Base-by-base conservation (phyloP, 2,888 invertebrate species). In the Cheilosia vernalis region DNA sequence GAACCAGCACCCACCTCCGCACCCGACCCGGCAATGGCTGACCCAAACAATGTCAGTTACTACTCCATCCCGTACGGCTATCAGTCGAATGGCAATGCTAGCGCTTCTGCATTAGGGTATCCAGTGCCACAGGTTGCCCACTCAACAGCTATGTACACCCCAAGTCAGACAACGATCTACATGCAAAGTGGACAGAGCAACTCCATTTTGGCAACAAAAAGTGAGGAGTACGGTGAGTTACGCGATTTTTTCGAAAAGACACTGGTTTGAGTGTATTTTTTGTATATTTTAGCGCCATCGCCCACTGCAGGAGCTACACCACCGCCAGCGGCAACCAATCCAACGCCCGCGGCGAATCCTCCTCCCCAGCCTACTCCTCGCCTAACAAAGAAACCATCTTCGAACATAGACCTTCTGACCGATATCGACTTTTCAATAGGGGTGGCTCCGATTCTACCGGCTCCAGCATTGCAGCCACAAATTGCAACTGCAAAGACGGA, bases 381-480 rank as follows among this genome's bases (percentile, higher is more conserved):
- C 5, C 53, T 47, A 6, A 53, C 72, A 15, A 88, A 88, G 58
- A 89, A 88, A 78, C 76, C 88, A 53, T 80, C 88, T 58, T 93
- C 93, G 7, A 94, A 95, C 70, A 93, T 96, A 61, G 97, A 97
- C 92, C 92, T 97, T 40, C 91, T 97, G 7, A 95, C 96, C 0
- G 97, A 95, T 61, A 94, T 97, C 56, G 96, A 97, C 90, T 95
- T 96, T 87, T 94, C 94, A 0, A 56, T 79, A 9, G 89, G 81
- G 0, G 87, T 87, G 13, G 78, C 85, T 2, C 88, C 89, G 4
- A 87, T 89, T 30, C 88, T 90, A 17, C 88, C 90, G 7, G 88
- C 90, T 24, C 90, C 91, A 0, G 78, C 89, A 19, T 79, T 92
- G n/a, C 90, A 91, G 76, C 91, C 92, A 2, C 87, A 90, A 80